Evolutionary conservation across 2,888 invertebrate genomes (phyloP).

Genomic region (Malacosoma neustria): DNA sequence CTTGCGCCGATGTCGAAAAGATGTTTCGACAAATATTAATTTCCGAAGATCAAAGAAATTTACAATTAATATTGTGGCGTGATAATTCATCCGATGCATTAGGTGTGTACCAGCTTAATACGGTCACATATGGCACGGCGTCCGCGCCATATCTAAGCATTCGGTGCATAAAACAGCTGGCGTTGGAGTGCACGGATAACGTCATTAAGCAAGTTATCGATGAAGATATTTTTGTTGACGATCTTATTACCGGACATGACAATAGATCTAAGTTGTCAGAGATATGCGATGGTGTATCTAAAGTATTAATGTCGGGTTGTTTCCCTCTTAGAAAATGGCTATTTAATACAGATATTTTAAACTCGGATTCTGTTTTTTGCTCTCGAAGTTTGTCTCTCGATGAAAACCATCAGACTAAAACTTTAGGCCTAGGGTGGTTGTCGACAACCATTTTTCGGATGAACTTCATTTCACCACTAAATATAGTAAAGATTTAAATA

Average conservation of each 20-base stretch:
- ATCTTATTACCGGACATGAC: constrained; percentile 3
- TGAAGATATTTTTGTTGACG: constrained; percentile 12
- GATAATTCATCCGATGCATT: constrained; percentile 9
- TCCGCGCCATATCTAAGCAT: constrained; percentile 12
- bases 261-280: constrained; percentile 5
- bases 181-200: constrained; percentile 6
- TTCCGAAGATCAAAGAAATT: constrained; percentile 7
- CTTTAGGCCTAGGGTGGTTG: constrained; percentile 19
- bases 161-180: constrained; percentile 11
- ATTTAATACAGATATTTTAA: constrained; percentile 10
- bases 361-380: constrained; percentile 5
- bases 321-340: constrained; percentile 17
- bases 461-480: constrained; percentile 11
- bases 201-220: constrained; percentile 5
- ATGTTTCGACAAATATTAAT: constrained; percentile 13
- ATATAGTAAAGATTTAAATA: neutral
- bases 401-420: constrained; percentile 11
- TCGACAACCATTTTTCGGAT: constrained; percentile 11
- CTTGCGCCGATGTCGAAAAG: constrained; percentile 13
- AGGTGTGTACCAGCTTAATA: constrained; percentile 7
- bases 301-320: constrained; percentile 11
- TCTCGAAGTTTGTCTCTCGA: too few species aligned
- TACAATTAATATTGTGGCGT: constrained; percentile 17
- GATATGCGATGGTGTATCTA: constrained; percentile 10
- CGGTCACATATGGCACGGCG: too few species aligned